These are phyloP conservation scores for Alloscopus bannaensis DNA, from an alignment of 2,888 invertebrate genomes.

Conservation along the genomic window DNA sequence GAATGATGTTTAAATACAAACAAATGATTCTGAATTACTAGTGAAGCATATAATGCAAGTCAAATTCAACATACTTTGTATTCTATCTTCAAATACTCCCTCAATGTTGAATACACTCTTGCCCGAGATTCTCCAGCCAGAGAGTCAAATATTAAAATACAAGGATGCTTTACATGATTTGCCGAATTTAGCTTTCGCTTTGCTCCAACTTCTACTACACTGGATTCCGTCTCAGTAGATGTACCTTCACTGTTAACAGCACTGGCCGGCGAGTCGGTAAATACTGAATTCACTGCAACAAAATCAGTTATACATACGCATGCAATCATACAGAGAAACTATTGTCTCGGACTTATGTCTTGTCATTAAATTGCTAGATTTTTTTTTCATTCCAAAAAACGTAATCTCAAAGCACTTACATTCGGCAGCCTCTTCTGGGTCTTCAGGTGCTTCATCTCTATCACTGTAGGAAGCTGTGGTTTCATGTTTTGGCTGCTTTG, in stretches of 20 bases:
- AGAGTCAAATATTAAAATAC: conserved; percentile 97
- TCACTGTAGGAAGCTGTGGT: conserved; percentile 35
- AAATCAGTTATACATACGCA: too few species aligned
- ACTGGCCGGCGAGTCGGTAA: too few species aligned
- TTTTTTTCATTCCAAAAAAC: too few species aligned
- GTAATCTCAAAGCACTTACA: too few species aligned
- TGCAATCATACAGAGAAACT: too few species aligned
- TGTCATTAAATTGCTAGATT: too few species aligned
- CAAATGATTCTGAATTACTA: too few species aligned
- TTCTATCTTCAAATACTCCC: conserved; percentile 94
- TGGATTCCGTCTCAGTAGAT: too few species aligned
- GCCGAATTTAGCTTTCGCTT: conserved; percentile 33
- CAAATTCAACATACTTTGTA: conserved; percentile 79
- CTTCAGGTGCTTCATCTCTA: conserved; percentile 58
- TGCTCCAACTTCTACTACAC: neutral
- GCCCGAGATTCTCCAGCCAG: conserved; percentile 86
- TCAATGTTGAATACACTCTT: conserved; percentile 90
- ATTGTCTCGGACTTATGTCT: too few species aligned
- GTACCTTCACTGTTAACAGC: too few species aligned
- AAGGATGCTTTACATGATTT: conserved; percentile 78
- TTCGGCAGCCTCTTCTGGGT: conserved; percentile 43
- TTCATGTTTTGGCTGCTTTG: conserved; percentile 28
- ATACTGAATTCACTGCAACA: too few species aligned
- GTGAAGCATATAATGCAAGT: too few species aligned
- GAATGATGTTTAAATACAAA: neutral